Base-by-base conservation (phyloP, 2,797 vertebrate genomes). In the Atherinosoma microstoma region DNA sequence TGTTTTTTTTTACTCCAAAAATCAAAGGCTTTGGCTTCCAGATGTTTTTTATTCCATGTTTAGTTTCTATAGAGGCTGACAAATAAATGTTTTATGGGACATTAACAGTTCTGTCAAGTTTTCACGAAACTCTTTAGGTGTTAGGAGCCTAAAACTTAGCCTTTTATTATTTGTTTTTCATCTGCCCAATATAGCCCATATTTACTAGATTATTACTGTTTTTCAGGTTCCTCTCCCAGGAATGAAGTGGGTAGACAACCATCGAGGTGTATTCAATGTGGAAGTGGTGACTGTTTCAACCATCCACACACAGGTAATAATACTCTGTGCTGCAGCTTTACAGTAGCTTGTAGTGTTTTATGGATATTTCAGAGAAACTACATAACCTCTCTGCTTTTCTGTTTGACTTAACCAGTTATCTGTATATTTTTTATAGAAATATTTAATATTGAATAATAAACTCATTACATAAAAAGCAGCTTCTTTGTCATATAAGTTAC, bases 181-280 rank as follows among this genome's bases (percentile, higher is more conserved):
- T 72, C 72, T 71, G 53, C 3, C 16, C 18, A 49, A 1, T 34
- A 8, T 42, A 42, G 27, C 27, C 62, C 1, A 10, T 5, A 56
- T 79, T 67, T 66, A 65, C 27, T 67, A 0, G 4, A 12, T 0
- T 54, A 27, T 69, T 51, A 6, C 65, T 70, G 75, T 85, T 35
- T 84, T 91, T 35, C 78, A 99, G 98, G 98, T 99, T 88, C 97
- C 97, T 38, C 96, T 99, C 0, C 98, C 98, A 9, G 98, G 97
- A 56, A 99, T 99, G 98, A 99, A 99, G 82, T 99, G 98, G 98
- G 98, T 99, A 34, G 98, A 99, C 92, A 99, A 99, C 90, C 98
- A 99, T 90, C 96, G 98, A 92, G 98, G 98, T 34, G 98, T 99
- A 36, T 99, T 99, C 88, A 99, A 97, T 2, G 97, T 99, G 11